Conservation (phyloP, 1,140 invertebrate species). For the Agraylea sexmaculata region DNA sequence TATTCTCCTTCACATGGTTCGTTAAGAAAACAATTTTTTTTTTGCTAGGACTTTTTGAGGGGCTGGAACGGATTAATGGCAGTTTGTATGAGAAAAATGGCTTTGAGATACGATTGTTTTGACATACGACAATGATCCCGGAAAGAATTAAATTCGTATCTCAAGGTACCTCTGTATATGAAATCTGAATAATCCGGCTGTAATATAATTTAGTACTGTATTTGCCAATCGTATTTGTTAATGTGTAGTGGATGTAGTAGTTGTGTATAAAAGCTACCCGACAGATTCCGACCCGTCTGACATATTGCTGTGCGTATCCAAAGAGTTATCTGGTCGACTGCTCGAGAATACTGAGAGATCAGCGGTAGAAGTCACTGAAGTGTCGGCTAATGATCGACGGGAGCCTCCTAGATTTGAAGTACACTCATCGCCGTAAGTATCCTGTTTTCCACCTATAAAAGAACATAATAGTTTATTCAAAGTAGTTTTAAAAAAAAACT, state of each 20-base stretch:
- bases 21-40: no score
- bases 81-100: neutral
- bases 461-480: neutral
- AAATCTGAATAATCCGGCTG: neutral
- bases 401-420: conserved; percentile 45
- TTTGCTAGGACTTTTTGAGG: no score
- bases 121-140: conserved; percentile 3
- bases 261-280: conserved; percentile 35
- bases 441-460: conserved; percentile 7
- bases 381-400: conserved; percentile 64
- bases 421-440: conserved; percentile 36
- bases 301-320: conserved; percentile 62
- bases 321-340: conserved; percentile 57
- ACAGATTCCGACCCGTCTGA: conserved; percentile 53
- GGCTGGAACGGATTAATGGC: no score
- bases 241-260: neutral
- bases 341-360: conserved; percentile 70
- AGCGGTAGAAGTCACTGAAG: conserved; percentile 70
- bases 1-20: no score
- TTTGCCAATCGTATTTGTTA: neutral
- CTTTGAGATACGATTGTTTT: neutral
- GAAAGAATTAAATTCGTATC: neutral
- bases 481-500: neutral
- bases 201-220: neutral
- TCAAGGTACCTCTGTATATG: neutral